Base-by-base conservation (phyloP, 2,888 invertebrate species). In the Sycophila texana region DNA sequence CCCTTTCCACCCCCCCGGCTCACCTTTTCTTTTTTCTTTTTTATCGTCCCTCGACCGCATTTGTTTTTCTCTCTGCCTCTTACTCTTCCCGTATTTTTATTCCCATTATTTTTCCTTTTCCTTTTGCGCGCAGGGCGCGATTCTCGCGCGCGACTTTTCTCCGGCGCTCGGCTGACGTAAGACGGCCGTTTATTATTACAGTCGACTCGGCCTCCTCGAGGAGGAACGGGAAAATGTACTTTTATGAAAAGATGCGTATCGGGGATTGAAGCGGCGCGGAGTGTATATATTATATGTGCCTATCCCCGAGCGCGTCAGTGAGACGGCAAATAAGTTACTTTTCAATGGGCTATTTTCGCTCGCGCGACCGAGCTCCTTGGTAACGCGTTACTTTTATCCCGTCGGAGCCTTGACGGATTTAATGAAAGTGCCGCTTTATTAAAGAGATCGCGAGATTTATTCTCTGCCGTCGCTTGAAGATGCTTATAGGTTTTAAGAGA, bases 341-440 rank as follows among this genome's bases (percentile, higher is more conserved):
- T 39, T 39, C 39, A 39, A 39, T 39, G 39, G 39, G 39, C 39
- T 39, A 39, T 39, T 39, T 39, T 39, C 7, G 39, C 39, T 39
- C 39, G 39, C 39, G 39, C 39, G 39, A 39, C 10, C 39, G 39
- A 39, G 39, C 39, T 39, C 39, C 39, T 39, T 39, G 39, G 39
- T 10, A 10, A 10, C 39, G 39, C 39, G 39, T 30, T 30, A 30
- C 30, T 30, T 30, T 30, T 30, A 30, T 30, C 30, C 2, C 30
- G n/a, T 10, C 39, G 39, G 39, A 39, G 39, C 39, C 39, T 39
- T 39, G 39, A 39, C 39, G 39, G 39, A 39, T 5, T 39, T 18
- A 58, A 60, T 60, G 60, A 16, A 60, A 60, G n/a, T 22, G 22
- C 60, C 26, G 60, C 60, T 60, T 60, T 60, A 39, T 39, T 39